These are phyloP conservation scores for Caenorhabditis elegans DNA, from an alignment of 1,140 invertebrate genomes.

Conservation along the genomic window WBcel235 BX284606.5:6128001-6128500, in stretches of 20 bases:
- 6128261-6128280: not conserved
- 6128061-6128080: conserved; percentile 43
- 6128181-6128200: not conserved
- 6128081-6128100: not conserved
- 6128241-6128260: conserved; percentile 10
- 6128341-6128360: not conserved
- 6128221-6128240: conserved; percentile 19
- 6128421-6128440: not conserved
- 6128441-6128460: conserved; percentile 21
- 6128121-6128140: conserved; percentile 25
- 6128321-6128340: not conserved
- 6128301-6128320: not conserved
- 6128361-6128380: not conserved
- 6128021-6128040: not conserved
- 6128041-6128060: not conserved
- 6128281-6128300: not conserved
- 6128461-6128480: conserved; percentile 1
- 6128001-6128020: conserved; percentile 7
- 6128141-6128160: conserved; percentile 3
- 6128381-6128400: not conserved
- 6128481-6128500: not conserved
- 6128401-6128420: conserved; percentile 28
- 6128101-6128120: conserved; percentile 49
- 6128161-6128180: not conserved
- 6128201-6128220: not conserved